These are phyloP conservation scores for Perithous albicinctus DNA, from an alignment of 2,888 invertebrate genomes.

Conservation along the genomic window DNA sequence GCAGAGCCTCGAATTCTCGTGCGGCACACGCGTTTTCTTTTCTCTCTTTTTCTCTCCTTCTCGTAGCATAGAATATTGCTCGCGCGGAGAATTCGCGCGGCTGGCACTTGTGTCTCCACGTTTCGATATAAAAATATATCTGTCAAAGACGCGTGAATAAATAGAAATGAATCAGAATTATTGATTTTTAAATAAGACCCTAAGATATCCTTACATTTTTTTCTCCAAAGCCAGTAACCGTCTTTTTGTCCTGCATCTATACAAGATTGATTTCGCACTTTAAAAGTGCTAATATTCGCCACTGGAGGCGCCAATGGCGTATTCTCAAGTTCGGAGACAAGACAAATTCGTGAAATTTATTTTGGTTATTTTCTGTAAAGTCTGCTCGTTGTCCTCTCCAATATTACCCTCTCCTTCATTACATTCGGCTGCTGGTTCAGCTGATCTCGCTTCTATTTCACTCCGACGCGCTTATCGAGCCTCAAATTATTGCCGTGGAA, in stretches of 20 bases:
- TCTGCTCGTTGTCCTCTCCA: background rate
- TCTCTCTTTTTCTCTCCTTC: background rate
- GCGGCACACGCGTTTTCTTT: slow-evolving; percentile 1
- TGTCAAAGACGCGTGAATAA: background rate
- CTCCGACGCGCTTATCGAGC: slow-evolving; percentile 28
- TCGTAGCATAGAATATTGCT: background rate
- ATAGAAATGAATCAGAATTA: background rate
- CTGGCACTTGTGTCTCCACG: slow-evolving; percentile 8
- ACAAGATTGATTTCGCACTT: no score
- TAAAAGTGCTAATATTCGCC: no score
- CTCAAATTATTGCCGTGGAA: slow-evolving; percentile 45
- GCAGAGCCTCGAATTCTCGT: slow-evolving; percentile 1
- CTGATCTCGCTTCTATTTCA: slow-evolving; percentile 5
- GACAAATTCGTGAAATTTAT: no score
- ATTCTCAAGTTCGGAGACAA: no score
- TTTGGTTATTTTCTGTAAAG: no score
- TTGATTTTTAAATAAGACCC: background rate
- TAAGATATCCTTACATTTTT: background rate
- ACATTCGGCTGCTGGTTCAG: background rate
- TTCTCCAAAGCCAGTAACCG: no score
- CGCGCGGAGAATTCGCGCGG: background rate
- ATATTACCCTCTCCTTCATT: background rate
- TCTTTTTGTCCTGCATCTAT: no score
- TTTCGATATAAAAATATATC: background rate
- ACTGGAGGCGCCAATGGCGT: no score